These are phyloP conservation scores for Streptopelia turtur DNA, from an alignment of 2,797 vertebrate species.

Conservation along the genomic window DNA sequence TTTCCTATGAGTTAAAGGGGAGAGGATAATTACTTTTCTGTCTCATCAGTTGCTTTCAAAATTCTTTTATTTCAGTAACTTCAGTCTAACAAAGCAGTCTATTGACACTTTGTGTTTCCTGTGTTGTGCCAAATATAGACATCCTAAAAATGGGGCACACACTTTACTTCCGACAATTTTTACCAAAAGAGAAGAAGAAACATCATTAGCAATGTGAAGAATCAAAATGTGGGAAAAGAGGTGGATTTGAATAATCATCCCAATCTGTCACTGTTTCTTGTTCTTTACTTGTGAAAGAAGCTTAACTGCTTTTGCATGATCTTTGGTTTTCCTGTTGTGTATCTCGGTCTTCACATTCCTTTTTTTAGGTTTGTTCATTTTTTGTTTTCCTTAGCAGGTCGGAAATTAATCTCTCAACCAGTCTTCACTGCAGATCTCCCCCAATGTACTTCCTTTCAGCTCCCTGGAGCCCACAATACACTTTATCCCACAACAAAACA, in stretches of 20 bases:
- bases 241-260: not conserved
- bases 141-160: not conserved
- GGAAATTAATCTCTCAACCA: not conserved
- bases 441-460: not conserved
- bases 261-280: not conserved
- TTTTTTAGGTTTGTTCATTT: conserved; percentile 19
- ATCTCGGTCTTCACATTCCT: not conserved
- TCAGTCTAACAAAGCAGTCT: not conserved
- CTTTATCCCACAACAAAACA: conserved; percentile 26
- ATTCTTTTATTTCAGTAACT: not conserved
- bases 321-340: not conserved
- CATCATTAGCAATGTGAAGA: not conserved
- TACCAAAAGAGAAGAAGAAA: not conserved
- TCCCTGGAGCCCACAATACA: not conserved
- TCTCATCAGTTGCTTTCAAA: not conserved
- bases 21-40: not conserved
- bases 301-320: not conserved
- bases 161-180: not conserved
- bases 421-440: not conserved
- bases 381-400: not conserved
- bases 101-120: not conserved
- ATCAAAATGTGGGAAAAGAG: not conserved
- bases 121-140: not conserved
- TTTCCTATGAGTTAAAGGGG: not conserved
- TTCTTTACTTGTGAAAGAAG: conserved; percentile 28